phyloP scores from a whole-genome alignment of 23 tunicate genomes.

The Ciona savignyi region DNA sequence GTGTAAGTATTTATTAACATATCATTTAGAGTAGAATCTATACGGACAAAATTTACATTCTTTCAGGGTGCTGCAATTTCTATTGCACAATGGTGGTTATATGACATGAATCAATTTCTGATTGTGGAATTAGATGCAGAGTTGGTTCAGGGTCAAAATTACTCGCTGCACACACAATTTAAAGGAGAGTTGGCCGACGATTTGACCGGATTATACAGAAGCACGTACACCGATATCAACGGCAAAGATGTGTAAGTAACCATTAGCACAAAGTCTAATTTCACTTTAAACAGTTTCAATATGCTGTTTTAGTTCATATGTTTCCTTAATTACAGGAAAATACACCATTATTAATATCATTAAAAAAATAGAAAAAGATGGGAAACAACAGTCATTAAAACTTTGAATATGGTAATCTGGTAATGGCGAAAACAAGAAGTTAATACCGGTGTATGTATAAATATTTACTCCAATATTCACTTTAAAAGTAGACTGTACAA shows the following conservation, averaged over 20 bases:
- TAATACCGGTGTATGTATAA: no score
- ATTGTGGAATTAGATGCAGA: conserved; percentile 18
- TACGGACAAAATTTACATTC: background rate
- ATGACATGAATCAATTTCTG: conserved; percentile 21
- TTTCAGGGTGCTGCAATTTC: conserved; percentile 3
- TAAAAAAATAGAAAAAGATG: no score
- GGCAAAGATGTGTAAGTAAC: conserved; percentile 38
- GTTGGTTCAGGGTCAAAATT: conserved; percentile 1
- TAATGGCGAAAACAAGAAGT: no score
- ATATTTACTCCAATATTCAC: no score
- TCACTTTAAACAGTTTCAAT: background rate
- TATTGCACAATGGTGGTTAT: conserved; percentile 1
- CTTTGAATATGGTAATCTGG: no score
- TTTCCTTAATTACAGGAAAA: no score
- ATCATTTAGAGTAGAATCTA: background rate
- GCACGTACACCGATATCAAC: conserved; percentile 20
- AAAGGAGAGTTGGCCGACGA: conserved; percentile 36
- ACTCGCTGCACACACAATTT: conserved; percentile 23
- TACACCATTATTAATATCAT: no score
- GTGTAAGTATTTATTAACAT: background rate
- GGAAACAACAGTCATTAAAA: no score
- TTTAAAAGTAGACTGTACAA: no score
- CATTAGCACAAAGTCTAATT: background rate
- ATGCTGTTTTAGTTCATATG: no score
- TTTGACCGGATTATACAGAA: conserved; percentile 38